phyloP scores from a whole-genome alignment of 2,113 vertebrate genomes.

The Pygoscelis adeliae region DNA sequence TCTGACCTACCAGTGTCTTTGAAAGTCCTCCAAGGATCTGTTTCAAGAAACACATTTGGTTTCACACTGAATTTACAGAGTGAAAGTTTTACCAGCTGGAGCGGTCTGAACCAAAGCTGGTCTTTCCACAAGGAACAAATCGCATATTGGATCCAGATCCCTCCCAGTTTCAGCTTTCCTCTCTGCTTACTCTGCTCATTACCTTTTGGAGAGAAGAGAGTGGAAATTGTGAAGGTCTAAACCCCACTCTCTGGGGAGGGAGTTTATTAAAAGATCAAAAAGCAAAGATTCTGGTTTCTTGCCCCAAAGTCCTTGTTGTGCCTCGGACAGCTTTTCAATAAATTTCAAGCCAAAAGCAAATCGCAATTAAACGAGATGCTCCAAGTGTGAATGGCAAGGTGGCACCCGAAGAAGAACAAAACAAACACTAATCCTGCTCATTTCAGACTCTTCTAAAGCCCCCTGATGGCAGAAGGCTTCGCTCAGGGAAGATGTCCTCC shows the following conservation, averaged over 20 bases:
- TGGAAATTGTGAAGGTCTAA: background rate
- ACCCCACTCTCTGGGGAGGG: background rate
- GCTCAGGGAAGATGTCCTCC: background rate
- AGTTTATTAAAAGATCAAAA: background rate
- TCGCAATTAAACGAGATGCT: background rate
- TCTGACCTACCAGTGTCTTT: slow-evolving; percentile 48
- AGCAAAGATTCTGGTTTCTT: background rate
- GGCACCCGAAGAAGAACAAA: background rate
- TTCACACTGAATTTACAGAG: slow-evolving; percentile 63
- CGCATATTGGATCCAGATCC: background rate
- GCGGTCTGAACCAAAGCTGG: slow-evolving; percentile 22
- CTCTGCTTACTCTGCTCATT: background rate
- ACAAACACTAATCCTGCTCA: background rate
- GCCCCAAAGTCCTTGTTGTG: background rate
- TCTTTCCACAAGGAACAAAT: slow-evolving; percentile 47
- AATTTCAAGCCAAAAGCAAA: background rate
- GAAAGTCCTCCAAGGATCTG: slow-evolving; percentile 47
- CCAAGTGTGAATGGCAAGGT: background rate
- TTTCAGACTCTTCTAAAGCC: background rate
- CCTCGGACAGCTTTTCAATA: background rate
- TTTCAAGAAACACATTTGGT: slow-evolving; percentile 61
- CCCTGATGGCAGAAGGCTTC: background rate
- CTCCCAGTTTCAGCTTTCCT: background rate
- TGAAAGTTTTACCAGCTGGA: slow-evolving; percentile 68
- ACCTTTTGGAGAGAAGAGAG: background rate